These are phyloP conservation scores for Rhinopomastus cyanomelas DNA, from an alignment of 2,113 vertebrate species.

Conservation along the genomic window DNA sequence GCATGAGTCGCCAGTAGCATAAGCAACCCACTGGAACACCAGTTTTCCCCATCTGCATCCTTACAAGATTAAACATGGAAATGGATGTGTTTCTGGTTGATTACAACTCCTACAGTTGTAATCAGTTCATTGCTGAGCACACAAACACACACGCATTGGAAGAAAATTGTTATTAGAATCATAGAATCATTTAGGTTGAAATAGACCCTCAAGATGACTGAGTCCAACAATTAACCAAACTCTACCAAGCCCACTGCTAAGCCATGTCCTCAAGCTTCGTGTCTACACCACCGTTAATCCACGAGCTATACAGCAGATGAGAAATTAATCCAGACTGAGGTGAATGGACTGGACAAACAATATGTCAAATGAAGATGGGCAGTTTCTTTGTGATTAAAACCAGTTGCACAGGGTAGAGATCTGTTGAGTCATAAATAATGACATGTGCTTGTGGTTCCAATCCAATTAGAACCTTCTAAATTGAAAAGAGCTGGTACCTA, in stretches of 20 bases:
- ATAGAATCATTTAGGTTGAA: too few relatives aligned
- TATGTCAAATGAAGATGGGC: not conserved
- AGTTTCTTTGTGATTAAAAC: not conserved
- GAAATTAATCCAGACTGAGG: slow-evolving; percentile 39
- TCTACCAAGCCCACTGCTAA: too few relatives aligned
- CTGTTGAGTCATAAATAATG: slow-evolving; percentile 37
- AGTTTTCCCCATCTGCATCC: not conserved
- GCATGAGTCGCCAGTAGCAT: not conserved
- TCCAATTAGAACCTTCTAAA: not conserved
- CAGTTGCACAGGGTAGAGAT: not conserved
- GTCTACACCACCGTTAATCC: not conserved
- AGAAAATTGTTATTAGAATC: not conserved
- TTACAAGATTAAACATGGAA: not conserved
- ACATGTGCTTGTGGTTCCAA: not conserved
- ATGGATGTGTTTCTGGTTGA: not conserved
- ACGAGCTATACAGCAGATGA: not conserved
- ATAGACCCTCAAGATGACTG: too few relatives aligned
- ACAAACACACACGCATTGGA: not conserved
- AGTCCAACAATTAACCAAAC: too few relatives aligned
- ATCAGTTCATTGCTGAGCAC: not conserved
- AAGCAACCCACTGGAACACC: not conserved
- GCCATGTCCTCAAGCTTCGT: too few relatives aligned
- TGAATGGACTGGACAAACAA: not conserved
- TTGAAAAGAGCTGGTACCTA: slow-evolving; percentile 8
- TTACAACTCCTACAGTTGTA: not conserved